These are phyloP conservation scores for Danio albolineatus DNA, from an alignment of 2,797 vertebrate species.

Conservation along the genomic window DNA sequence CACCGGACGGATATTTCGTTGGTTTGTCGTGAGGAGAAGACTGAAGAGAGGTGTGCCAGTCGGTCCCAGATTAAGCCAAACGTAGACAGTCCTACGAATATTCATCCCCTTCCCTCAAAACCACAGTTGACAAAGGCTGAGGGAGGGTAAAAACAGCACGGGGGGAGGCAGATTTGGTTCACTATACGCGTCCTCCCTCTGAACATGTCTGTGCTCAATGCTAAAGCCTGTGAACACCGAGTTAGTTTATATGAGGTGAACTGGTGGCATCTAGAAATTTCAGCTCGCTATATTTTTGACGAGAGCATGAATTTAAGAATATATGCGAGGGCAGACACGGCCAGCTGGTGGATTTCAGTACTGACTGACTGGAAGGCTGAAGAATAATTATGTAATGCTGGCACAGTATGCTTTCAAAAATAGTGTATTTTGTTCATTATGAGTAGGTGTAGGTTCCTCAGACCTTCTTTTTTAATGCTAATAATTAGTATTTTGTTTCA, in stretches of 20 bases:
- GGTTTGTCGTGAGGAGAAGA: slow-evolving; percentile 38
- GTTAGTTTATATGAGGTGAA: slow-evolving; percentile 13
- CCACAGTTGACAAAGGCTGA: slow-evolving; percentile 42
- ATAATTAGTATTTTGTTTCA: too few species aligned
- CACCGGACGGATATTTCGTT: slow-evolving; percentile 37
- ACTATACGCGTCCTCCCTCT: slow-evolving; percentile 5
- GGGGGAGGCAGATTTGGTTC: slow-evolving; percentile 44
- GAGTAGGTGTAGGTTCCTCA: too few species aligned
- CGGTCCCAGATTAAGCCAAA: slow-evolving; percentile 34
- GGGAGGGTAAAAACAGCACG: neutral
- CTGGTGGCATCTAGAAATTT: slow-evolving; percentile 11
- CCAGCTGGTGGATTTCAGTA: slow-evolving; percentile 21
- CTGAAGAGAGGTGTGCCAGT: slow-evolving; percentile 45
- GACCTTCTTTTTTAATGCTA: too few species aligned
- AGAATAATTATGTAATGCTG: slow-evolving; percentile 20
- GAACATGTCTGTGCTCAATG: slow-evolving; percentile 28
- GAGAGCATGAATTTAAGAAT: too few species aligned
- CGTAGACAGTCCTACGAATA: slow-evolving; percentile 11
- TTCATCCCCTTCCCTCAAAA: slow-evolving; percentile 31
- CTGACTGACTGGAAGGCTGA: neutral
- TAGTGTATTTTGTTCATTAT: neutral
- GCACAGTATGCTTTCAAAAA: neutral
- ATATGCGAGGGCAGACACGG: slow-evolving; percentile 11
- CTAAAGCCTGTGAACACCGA: slow-evolving; percentile 24
- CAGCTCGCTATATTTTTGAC: neutral